Base-by-base conservation (phyloP, 2,888 invertebrate species). In the Onthophagus sagittarius region DNA sequence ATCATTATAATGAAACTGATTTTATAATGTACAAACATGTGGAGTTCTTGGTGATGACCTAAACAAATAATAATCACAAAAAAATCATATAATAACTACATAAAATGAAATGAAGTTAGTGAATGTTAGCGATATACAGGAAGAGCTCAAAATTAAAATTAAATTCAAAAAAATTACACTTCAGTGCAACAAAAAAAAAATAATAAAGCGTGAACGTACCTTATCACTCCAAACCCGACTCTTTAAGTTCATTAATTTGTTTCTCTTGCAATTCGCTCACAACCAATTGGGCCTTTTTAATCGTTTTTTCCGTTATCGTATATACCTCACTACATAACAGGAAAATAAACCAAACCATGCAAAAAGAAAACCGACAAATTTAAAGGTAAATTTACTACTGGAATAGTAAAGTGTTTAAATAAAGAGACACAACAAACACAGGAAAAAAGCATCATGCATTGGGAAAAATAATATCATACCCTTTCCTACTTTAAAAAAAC, bases 221-320 rank as follows among this genome's bases (percentile, higher is more conserved):
- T 67, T 67, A 7, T 67, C 23, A 67, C n/a, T 67, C 67, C 23
- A 67, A 67, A 23, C 67, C 67, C n/a, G 23, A 32, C 0, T 15
- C 67, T 67, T 67, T 67, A 31, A 67, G 32, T 23, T 67, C 23
- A 9, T 67, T 32, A 23, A 67, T 31, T 31, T 67, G 67, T 23
- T 23, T 67, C 67, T 23, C 23, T 15, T 73, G 71, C 62, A 73
- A 33, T 13, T 73, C 73, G 71, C 71, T 70, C 65, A 71, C 62
- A 31, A 73, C 73, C 67, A 73, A 67, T 62, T 71, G 62, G 65
- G 73, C 73, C 70, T 73, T 73, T 73, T 67, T 73, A 67, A 73
- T 67, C 65, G 71, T 71, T 67, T 71, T 73, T 73, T 73, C 73
- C 62, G 63, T 73, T 70, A 73, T 73, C 62, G 64, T 73, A 63